A percentile compares a stretch with the other conserved stretches of the same genome.
Conservation (phyloP, 2,797 vertebrate species). For the Sebastiscus albofasciatus region DNA sequence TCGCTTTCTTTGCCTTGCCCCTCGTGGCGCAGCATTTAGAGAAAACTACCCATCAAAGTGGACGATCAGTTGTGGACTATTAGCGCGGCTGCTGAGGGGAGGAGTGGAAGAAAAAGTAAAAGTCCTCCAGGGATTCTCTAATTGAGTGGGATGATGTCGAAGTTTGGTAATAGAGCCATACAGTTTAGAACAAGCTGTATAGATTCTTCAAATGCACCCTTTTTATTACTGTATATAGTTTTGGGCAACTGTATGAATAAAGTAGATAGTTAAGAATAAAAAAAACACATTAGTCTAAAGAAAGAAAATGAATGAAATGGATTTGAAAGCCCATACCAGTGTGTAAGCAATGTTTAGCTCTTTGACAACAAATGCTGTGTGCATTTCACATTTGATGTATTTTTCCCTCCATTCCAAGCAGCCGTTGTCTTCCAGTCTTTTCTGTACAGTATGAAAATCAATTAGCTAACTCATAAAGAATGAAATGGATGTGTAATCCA, state of each 20-base stretch:
- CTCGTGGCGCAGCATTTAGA: slow-evolving; percentile 50
- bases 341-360: neutral
- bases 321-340: neutral
- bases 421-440: neutral
- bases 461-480: neutral
- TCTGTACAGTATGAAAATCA: neutral
- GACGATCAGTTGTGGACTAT: slow-evolving; percentile 56
- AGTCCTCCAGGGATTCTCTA: slow-evolving; percentile 47
- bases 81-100: slow-evolving; percentile 27
- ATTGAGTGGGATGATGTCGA: slow-evolving; percentile 38
- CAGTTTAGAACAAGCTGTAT: slow-evolving; percentile 4
- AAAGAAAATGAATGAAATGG: neutral
- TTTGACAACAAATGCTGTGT: neutral
- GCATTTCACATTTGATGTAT: neutral
- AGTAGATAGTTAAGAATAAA: neutral
- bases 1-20: slow-evolving; percentile 34
- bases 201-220: neutral
- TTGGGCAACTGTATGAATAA: neutral
- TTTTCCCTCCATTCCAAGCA: neutral
- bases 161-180: slow-evolving; percentile 36
- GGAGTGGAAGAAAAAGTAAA: slow-evolving; percentile 50
- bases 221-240: neutral
- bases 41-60: slow-evolving; percentile 54
- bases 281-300: neutral
- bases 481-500: neutral